phyloP scores from a whole-genome alignment of 2,113 vertebrate genomes.

The Phrynocephalus versicolor region DNA sequence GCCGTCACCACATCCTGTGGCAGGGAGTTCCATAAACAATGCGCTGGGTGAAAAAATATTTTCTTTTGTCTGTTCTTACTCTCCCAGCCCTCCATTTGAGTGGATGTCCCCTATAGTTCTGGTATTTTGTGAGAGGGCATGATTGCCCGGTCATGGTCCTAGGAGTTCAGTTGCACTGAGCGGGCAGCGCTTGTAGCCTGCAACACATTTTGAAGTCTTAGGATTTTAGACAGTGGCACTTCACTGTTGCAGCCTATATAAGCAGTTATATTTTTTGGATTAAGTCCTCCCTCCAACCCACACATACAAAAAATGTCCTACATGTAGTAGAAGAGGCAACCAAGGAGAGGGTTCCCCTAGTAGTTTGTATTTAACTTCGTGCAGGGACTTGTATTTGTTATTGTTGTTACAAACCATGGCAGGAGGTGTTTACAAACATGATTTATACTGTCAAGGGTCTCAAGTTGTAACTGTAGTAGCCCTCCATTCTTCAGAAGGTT shows the following conservation, averaged over 20 bases:
- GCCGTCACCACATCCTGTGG: too few species aligned
- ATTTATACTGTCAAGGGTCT: background rate
- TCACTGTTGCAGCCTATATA: background rate
- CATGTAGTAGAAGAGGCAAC: background rate
- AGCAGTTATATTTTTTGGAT: background rate
- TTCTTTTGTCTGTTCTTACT: too few species aligned
- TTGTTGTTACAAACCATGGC: background rate
- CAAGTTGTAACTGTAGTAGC: background rate
- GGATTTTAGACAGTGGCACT: background rate
- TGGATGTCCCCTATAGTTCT: too few species aligned
- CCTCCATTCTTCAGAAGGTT: background rate
- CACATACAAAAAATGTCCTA: background rate
- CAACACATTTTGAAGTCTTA: fast-evolving
- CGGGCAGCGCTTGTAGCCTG: fast-evolving
- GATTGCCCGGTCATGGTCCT: background rate
- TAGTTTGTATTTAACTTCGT: background rate
- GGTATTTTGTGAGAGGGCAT: too few species aligned
- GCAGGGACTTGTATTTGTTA: background rate
- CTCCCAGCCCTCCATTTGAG: too few species aligned
- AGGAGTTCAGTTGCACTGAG: background rate
- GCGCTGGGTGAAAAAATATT: too few species aligned
- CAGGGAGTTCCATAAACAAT: too few species aligned
- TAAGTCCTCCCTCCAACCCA: background rate
- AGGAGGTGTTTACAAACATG: background rate
- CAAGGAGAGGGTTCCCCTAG: background rate